Conservation (phyloP, 2,888 invertebrate genomes). For the Nasonia oneida region DNA sequence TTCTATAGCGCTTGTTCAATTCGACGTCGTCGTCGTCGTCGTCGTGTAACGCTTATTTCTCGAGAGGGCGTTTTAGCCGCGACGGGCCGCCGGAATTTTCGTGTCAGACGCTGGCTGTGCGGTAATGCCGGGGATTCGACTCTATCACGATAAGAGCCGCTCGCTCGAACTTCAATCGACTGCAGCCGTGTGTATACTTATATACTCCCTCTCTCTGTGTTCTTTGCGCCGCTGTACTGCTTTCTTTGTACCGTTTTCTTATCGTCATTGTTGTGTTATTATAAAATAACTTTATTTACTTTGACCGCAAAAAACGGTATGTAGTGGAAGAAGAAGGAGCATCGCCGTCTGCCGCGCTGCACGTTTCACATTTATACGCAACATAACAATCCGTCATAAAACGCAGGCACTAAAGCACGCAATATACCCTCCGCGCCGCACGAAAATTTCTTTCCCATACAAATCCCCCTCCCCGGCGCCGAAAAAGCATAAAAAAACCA, state of each 20-base stretch:
- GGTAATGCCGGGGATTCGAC: slow-evolving; percentile 32
- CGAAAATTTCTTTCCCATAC: slow-evolving; percentile 39
- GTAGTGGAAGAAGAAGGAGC: neutral
- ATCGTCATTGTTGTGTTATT: neutral
- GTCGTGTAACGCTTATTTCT: slow-evolving; percentile 60
- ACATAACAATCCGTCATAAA: slow-evolving; percentile 29
- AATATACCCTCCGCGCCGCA: slow-evolving; percentile 29
- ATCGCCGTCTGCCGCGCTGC: neutral
- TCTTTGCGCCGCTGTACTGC: neutral
- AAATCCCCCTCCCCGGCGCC: neutral
- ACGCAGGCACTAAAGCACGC: slow-evolving; percentile 17
- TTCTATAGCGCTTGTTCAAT: slow-evolving; percentile 46
- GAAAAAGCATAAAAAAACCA: slow-evolving; percentile 37
- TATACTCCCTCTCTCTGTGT: neutral
- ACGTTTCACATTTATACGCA: slow-evolving; percentile 13
- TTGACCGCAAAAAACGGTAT: too few species aligned
- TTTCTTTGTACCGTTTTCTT: neutral
- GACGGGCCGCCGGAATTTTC: slow-evolving; percentile 53
- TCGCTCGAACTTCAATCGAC: slow-evolving; percentile 39
- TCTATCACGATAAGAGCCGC: slow-evolving; percentile 37
- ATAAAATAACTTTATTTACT: neutral
- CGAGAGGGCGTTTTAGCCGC: slow-evolving; percentile 49
- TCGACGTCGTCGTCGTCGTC: slow-evolving; percentile 48
- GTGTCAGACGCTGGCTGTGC: neutral
- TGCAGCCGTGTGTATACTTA: neutral